These are phyloP conservation scores for Neotoma lepida DNA, from an alignment of 2,113 vertebrate species.

Conservation along the genomic window DNA sequence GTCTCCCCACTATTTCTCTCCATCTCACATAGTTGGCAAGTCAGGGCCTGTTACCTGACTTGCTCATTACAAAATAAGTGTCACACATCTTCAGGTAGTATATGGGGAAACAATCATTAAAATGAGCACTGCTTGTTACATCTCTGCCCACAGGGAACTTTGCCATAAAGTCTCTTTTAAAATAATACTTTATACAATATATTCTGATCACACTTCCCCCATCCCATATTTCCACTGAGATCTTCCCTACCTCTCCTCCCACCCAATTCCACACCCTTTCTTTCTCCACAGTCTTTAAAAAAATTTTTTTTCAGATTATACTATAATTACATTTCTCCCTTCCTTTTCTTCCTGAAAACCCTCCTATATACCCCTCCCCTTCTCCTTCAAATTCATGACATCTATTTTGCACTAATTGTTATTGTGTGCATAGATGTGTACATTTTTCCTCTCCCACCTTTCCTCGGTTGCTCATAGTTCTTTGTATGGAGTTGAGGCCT, in stretches of 20 bases:
- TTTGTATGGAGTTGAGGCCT: not conserved
- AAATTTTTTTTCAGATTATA: not conserved
- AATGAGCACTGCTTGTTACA: not conserved
- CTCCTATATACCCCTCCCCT: not conserved
- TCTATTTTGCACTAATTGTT: not conserved
- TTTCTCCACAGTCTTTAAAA: not conserved
- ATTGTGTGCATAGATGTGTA: not conserved
- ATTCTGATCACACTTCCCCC: too few relatives aligned
- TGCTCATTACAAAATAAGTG: not conserved
- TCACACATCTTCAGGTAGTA: not conserved
- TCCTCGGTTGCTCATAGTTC: not conserved
- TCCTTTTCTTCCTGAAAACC: not conserved
- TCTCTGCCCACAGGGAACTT: not conserved
- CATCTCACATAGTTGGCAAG: not conserved
- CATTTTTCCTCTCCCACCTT: not conserved
- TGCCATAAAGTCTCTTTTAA: not conserved
- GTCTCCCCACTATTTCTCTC: not conserved
- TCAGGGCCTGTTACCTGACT: not conserved
- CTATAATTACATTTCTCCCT: not conserved
- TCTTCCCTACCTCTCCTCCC: fast-evolving
- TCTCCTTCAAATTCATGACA: not conserved
- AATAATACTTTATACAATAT: not conserved
- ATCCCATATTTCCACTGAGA: not conserved
- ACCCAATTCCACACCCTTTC: not conserved
- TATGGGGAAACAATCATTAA: not conserved